Conservation (phyloP, 2,888 invertebrate genomes). For the Drepanosiphum platanoidis region DNA sequence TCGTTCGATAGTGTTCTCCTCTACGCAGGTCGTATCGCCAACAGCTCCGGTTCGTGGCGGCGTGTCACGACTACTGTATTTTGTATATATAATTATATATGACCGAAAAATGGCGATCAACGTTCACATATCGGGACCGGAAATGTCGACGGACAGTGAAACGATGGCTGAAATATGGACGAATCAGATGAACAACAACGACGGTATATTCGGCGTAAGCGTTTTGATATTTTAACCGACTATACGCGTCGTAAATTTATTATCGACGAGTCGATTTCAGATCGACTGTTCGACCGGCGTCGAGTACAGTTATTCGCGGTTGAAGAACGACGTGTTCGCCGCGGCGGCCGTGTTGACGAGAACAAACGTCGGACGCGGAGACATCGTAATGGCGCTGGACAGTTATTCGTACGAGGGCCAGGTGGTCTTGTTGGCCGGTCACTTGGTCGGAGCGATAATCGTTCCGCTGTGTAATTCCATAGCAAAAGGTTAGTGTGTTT, state of each 20-base stretch:
- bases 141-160: constrained; percentile 15
- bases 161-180: constrained; percentile 19
- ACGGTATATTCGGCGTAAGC: constrained; percentile 20
- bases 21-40: too few relatives aligned
- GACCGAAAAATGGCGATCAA: constrained; percentile 35
- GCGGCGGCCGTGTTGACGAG: not conserved
- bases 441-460: not conserved
- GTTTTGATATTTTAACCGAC: too few relatives aligned
- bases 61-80: too few relatives aligned
- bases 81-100: too few relatives aligned
- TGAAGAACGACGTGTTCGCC: constrained; percentile 40
- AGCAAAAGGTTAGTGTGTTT: too few relatives aligned
- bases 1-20: too few relatives aligned
- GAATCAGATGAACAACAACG: constrained; percentile 19
- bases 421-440: constrained; percentile 10
- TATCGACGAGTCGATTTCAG: too few relatives aligned
- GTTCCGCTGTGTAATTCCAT: too few relatives aligned
- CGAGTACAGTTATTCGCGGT: constrained; percentile 19
- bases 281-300: constrained; percentile 30
- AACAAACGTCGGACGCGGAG: not conserved
- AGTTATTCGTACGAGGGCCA: constrained; percentile 14
- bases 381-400: constrained; percentile 5
- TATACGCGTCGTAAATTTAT: too few relatives aligned
- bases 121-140: constrained; percentile 22
- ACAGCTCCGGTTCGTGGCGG: too few relatives aligned